Percentiles rank a stretch among this genome's conserved stretches.
These are phyloP conservation scores for Chaunax sp. DNA, from an alignment of 2,797 vertebrate genomes.

Conservation along the genomic window DNA sequence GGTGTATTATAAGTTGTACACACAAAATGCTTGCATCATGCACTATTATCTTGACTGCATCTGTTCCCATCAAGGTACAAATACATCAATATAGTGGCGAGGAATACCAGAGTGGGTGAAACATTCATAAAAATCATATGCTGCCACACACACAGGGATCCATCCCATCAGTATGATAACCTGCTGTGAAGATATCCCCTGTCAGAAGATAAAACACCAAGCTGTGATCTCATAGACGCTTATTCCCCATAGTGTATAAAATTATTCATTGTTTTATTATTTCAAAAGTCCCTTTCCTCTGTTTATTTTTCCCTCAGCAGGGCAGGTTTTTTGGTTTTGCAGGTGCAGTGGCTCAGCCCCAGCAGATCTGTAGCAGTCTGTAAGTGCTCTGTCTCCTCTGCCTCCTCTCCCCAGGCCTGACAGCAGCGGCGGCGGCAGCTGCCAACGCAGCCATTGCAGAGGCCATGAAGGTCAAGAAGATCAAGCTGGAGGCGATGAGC, in stretches of 20 bases:
- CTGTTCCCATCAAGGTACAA: constrained; percentile 74
- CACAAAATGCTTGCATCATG: constrained; percentile 75
- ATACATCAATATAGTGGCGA: constrained; percentile 64
- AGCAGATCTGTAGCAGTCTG: constrained; percentile 63
- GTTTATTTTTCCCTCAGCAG: constrained; percentile 30
- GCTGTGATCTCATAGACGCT: constrained; percentile 63
- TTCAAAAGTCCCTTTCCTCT: constrained; percentile 58
- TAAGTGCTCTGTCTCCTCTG: constrained; percentile 70
- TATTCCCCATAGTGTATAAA: constrained; percentile 61
- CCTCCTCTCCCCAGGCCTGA: constrained; percentile 88
- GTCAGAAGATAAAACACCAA: constrained; percentile 75
- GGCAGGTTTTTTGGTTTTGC: constrained; percentile 62
- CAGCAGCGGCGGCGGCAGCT: constrained; percentile 96
- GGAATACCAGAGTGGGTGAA: constrained; percentile 59
- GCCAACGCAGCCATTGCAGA: constrained; percentile 98
- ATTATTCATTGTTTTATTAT: constrained; percentile 78
- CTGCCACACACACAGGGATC: constrained; percentile 66
- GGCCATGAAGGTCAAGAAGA: constrained; percentile 99
- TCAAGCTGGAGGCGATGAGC: constrained; percentile 99
- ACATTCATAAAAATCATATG: constrained; percentile 76
- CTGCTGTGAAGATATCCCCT: constrained; percentile 71
- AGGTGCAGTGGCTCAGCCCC: constrained; percentile 69
- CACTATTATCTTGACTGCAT: constrained; percentile 76
- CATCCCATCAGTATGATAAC: constrained; percentile 76
- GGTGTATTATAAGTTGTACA: constrained; percentile 50